Evolutionary conservation across 2,797 vertebrate species (phyloP).

Genomic region (Lacerta bilineata): DNA sequence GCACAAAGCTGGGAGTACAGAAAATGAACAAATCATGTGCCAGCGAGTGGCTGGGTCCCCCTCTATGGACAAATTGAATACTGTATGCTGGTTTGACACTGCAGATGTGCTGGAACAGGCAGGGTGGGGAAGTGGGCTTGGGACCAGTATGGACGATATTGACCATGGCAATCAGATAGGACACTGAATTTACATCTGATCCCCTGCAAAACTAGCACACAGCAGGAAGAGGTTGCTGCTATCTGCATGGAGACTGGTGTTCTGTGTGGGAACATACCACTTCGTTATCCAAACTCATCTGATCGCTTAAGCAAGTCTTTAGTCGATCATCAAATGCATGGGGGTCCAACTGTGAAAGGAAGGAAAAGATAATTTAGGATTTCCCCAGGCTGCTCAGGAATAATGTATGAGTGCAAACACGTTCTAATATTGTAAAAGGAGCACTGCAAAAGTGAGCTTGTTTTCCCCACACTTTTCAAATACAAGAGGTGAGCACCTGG

Average conservation of each 20-base stretch:
- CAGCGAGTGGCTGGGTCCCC: neutral
- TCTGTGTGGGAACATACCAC: neutral
- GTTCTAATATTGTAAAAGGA: neutral
- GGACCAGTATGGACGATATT: neutral
- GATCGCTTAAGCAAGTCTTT: neutral
- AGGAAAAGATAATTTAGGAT: neutral
- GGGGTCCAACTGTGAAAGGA: constrained; percentile 16
- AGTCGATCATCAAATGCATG: rapidly evolving
- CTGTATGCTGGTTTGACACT: neutral
- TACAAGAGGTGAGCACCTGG: no score
- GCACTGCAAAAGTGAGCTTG: neutral
- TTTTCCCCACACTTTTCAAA: neutral
- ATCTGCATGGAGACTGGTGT: neutral
- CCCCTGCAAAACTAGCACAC: neutral
- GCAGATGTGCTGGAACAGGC: neutral
- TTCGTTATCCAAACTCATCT: neutral
- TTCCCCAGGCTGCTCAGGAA: neutral
- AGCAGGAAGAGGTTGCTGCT: no score
- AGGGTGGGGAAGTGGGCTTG: neutral
- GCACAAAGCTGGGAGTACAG: neutral
- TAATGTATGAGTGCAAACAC: neutral
- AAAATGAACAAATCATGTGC: neutral
- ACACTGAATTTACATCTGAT: neutral
- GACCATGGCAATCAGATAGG: neutral
- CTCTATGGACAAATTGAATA: neutral